Evolutionary conservation across 2,888 invertebrate genomes (phyloP), one percentile per base, ranked within the genome.

Genomic region (Drosophila peninsularis): DNA sequence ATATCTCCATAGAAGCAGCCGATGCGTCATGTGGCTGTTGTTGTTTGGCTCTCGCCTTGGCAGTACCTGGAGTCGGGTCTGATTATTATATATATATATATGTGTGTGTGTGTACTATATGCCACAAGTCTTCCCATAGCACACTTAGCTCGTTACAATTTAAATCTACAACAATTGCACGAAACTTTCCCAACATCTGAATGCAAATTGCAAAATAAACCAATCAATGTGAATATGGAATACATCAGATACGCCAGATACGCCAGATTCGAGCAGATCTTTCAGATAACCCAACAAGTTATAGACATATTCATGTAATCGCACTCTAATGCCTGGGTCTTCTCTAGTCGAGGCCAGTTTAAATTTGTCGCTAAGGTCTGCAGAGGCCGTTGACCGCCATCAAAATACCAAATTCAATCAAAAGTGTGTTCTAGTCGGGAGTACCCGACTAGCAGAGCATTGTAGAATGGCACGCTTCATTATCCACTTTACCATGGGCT

Each of bases 111-210:
- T n/a, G 10, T 17, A 45, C 6, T 44, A 36, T 36, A 21, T 54
- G 53, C 27, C 32, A 42, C 17, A n/a, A 5, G 52, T 13, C 10
- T 66, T 57, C 64, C 60, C 72, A 71, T 56, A 60, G 45, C 42
- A 36, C 54, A 63, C 11, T 21, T 61, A 64, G 37, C 30, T 62
- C 27, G 63, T 62, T 71, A 62, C 64, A 67, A 64, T 75, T 71
- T 62, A 61, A 63, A 71, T 71, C 42, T 41, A 62, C 60, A 49
- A 60, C 37, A 39, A 53, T 62, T 66, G 63, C 52, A 37, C 30
- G 27, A 39, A 62, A 70, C 17, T 62, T 82, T 84, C 80, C 72
- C 77, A 82, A 62, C 62, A 71, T 72, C 68, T 66, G 61, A 77
- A 84, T 82, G 82, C 70, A 75, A 82, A 84, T 76, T 65, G 37